These are phyloP conservation scores for Drosophila aldrichi DNA, from an alignment of 2,888 invertebrate genomes.

Conservation along the genomic window DNA sequence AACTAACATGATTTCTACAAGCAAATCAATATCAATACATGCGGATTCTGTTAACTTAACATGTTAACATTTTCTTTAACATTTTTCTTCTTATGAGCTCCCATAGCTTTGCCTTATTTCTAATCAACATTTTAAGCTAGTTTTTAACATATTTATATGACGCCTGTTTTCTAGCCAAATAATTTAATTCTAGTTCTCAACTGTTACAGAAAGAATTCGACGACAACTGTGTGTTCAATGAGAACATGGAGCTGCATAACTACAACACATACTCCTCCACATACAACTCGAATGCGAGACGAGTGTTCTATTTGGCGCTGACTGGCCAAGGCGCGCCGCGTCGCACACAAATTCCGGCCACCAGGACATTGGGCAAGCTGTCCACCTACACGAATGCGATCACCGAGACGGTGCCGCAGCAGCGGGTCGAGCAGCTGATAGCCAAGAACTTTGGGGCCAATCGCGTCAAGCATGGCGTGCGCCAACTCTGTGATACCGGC, in stretches of 20 bases:
- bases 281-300: conserved; percentile 89
- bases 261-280: conserved; percentile 94
- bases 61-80: background rate
- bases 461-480: conserved; percentile 85
- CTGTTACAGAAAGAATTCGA: conserved; percentile 94
- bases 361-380: conserved; percentile 89
- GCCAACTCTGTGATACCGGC: conserved; percentile 86
- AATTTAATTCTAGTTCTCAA: conserved; percentile 77
- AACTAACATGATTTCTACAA: background rate
- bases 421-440: conserved; percentile 86
- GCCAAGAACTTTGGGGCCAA: conserved; percentile 86
- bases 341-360: conserved; percentile 90
- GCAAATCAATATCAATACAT: background rate
- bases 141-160: background rate
- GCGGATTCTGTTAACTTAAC: background rate
- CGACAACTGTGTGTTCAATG: conserved; percentile 94
- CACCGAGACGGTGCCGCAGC: conserved; percentile 87
- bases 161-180: conserved; percentile 71
- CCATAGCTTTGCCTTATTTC: too few species aligned
- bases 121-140: background rate
- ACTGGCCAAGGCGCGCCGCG: conserved; percentile 91
- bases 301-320: conserved; percentile 91
- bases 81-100: too few species aligned
- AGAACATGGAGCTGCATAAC: conserved; percentile 93
- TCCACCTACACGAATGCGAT: conserved; percentile 91